Percentiles rank a stretch among this genome's conserved stretches.
These are phyloP conservation scores for Bradypodion pumilum DNA, from an alignment of 2,797 vertebrate genomes.

Conservation along the genomic window DNA sequence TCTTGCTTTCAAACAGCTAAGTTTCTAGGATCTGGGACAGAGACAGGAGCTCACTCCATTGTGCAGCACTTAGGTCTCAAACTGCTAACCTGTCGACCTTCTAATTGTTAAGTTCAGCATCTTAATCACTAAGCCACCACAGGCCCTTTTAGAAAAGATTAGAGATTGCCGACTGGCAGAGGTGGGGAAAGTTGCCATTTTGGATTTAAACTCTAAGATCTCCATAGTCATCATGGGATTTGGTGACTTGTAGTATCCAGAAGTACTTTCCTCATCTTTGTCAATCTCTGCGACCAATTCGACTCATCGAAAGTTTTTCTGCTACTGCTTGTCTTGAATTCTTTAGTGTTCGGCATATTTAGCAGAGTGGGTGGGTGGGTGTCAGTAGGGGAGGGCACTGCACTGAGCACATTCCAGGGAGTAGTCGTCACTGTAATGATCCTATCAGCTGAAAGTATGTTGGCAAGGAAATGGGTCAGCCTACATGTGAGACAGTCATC, in stretches of 20 bases:
- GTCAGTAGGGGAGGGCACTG: not conserved
- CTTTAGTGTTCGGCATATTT: not conserved
- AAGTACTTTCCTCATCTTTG: no score
- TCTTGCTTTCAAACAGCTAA: no score
- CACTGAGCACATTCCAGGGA: conserved; percentile 4
- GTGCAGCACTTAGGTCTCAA: no score
- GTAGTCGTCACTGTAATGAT: not conserved
- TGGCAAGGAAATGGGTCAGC: not conserved
- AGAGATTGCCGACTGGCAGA: not conserved
- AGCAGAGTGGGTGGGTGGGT: not conserved
- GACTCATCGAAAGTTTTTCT: not conserved
- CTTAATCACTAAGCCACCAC: no score
- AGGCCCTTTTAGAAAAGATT: not conserved
- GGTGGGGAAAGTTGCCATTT: no score
- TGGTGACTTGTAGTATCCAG: no score
- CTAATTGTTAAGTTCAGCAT: no score
- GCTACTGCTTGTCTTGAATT: not conserved
- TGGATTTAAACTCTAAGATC: no score
- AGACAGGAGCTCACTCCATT: no score
- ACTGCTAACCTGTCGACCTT: no score
- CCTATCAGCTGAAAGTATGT: conserved; percentile 5
- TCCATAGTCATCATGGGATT: no score
- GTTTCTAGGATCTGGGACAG: no score
- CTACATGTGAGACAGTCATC: not conserved
- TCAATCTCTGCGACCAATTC: not conserved